phyloP scores from a whole-genome alignment of 2,888 invertebrate species.

The Tipula vernalis region DNA sequence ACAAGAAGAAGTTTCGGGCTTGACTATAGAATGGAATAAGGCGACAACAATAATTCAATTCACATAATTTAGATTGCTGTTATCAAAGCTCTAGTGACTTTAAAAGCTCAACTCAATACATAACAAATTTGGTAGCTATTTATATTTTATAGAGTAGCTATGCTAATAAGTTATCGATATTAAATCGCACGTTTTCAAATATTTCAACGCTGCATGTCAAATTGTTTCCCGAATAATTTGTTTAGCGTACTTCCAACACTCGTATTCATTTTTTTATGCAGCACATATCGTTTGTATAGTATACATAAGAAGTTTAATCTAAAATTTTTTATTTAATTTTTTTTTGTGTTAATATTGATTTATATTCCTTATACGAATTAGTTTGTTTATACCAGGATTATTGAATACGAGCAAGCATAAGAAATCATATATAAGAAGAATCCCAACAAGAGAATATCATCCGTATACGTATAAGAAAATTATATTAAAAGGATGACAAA shows the following conservation, averaged over 20 bases:
- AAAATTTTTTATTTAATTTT: neutral
- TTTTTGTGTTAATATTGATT: neutral
- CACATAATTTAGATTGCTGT: too few species aligned
- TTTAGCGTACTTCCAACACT: neutral
- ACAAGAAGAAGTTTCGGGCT: too few species aligned
- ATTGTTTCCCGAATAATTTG: neutral
- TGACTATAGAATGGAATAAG: too few species aligned
- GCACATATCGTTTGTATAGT: neutral
- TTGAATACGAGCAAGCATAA: neutral
- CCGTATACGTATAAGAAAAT: neutral
- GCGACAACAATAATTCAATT: too few species aligned
- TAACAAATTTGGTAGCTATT: neutral
- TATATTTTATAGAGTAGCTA: neutral
- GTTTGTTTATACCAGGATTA: neutral
- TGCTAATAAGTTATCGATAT: neutral
- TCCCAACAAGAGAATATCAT: neutral
- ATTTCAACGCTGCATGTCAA: neutral
- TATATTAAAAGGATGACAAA: neutral
- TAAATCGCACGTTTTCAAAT: neutral
- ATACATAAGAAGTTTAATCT: neutral
- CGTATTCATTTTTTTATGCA: neutral
- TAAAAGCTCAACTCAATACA: neutral
- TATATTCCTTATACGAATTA: neutral
- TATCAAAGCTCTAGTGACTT: too few species aligned
- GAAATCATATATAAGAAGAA: neutral